These are phyloP conservation scores for Pterobdella sp. DNA, from an alignment of 2,888 invertebrate genomes.

Conservation along the genomic window DNA sequence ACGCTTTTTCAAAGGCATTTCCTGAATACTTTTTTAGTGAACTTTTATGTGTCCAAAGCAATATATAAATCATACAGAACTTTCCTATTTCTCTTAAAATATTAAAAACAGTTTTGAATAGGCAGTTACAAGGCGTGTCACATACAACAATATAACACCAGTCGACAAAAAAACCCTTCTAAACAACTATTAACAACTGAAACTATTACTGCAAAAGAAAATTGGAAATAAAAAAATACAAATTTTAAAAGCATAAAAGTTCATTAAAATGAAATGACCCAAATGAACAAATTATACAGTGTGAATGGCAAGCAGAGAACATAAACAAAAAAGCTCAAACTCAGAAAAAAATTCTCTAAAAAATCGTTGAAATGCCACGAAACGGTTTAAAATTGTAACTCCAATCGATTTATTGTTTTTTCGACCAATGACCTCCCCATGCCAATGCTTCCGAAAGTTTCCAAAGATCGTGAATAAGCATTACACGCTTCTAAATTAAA, in stretches of 20 bases:
- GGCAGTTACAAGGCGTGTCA: neutral
- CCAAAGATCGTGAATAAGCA: constrained; percentile 28
- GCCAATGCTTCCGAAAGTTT: constrained; percentile 22
- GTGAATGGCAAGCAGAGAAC: too few species aligned
- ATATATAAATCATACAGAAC: too few species aligned
- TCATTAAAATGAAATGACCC: neutral
- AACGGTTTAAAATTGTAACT: neutral
- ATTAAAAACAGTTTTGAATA: neutral
- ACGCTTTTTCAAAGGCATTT: too few species aligned
- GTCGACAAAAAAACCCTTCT: constrained; percentile 8
- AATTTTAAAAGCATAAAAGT: neutral
- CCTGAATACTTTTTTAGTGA: too few species aligned
- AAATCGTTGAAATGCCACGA: neutral
- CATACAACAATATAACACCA: neutral
- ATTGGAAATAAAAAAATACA: neutral
- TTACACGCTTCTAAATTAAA: constrained; percentile 27
- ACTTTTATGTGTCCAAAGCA: too few species aligned
- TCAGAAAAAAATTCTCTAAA: neutral
- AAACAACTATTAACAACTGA: constrained; percentile 13
- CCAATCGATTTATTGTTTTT: constrained; percentile 30
- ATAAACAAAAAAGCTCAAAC: neutral
- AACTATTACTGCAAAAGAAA: neutral
- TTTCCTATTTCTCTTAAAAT: neutral
- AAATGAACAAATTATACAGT: too few species aligned
- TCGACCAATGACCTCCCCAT: constrained; percentile 23